These are phyloP conservation scores for Drosophila takahashii DNA, from an alignment of 1,140 invertebrate species.

Conservation along the genomic window DNA sequence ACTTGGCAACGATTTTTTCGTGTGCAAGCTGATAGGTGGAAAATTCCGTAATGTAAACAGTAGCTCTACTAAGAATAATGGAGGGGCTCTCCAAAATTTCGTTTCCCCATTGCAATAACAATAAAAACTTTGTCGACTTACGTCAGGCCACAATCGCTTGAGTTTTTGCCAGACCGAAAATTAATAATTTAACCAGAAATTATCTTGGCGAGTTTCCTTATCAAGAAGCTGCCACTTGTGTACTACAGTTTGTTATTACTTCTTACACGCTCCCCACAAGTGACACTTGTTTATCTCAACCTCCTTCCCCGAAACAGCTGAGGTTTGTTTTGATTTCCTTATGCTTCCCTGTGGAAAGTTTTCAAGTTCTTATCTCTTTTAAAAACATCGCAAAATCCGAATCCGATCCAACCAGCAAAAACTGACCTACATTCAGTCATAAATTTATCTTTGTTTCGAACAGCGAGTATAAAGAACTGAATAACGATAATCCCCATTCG, in stretches of 20 bases:
- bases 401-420: slow-evolving; percentile 20
- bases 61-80: slow-evolving; percentile 30
- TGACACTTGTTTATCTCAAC: slow-evolving; percentile 26
- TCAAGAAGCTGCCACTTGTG: slow-evolving; percentile 13
- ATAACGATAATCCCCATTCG: slow-evolving; percentile 27
- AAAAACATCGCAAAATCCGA: slow-evolving; percentile 12
- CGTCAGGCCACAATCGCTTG: slow-evolving; percentile 11
- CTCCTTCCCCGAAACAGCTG: slow-evolving; percentile 12
- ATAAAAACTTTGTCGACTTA: neutral
- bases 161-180: neutral
- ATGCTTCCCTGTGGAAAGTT: slow-evolving; percentile 28
- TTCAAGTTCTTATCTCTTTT: slow-evolving; percentile 34
- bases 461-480: slow-evolving; percentile 21
- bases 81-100: slow-evolving; percentile 13
- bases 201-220: slow-evolving; percentile 28
- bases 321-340: slow-evolving; percentile 29
- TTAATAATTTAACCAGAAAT: slow-evolving; percentile 25
- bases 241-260: slow-evolving; percentile 33
- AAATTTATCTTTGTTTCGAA: slow-evolving; percentile 40
- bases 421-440: slow-evolving; percentile 66
- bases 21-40: neutral
- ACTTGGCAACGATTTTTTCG: neutral
- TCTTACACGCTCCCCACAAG: slow-evolving; percentile 12
- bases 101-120: slow-evolving; percentile 3
- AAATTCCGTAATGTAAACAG: slow-evolving; percentile 16